Evolutionary conservation across 2,888 invertebrate species (phyloP), one percentile per base, ranked within the genome.

Genomic region (Cloeon dipterum): DNA sequence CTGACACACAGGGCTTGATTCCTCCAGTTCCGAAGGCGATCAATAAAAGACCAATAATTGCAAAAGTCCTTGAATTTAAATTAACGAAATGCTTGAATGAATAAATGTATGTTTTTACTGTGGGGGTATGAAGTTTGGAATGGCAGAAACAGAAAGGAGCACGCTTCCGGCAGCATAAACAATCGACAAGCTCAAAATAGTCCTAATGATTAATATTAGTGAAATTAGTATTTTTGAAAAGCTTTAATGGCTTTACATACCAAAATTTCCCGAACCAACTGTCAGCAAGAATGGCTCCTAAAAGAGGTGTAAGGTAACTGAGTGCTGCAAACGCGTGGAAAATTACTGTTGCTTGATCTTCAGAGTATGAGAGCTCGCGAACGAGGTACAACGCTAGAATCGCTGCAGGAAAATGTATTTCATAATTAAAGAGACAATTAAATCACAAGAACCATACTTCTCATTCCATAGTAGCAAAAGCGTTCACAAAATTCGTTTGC

Each of bases 401-500:
- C n/a, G 94, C 94, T 96, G 61, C 17, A 13, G 23, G 25, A 14
- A 19, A 20, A 10, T 13, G 35, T 13, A 32, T 29, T 38, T n/a
- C n/a, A n/a, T n/a, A n/a, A 44, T 35, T 17, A 16, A 21, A 34
- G 29, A 25, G 16, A 35, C 20, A 18, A 16, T 7, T 35, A 35
- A 32, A 11, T 14, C 26, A 14, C 1, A 2, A n/a, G 13, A 14
- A 14, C 10, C 76, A 73, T 65, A 91, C 89, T 78, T 68, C 83
- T 74, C 77, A 91, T 82, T 52, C 96, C 96, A 75, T 94, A 96
- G 58, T 70, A 96, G 42, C 81, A 83, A 60, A 96, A 96, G 48
- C 94, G 66, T 60, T 96, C 96, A 59, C 94, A 96, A 59, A 96
- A 93, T 57, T 96, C 96, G 72, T 91, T 94, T 57, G 75, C 74